Percentiles rank a stretch among this genome's conserved stretches.
phyloP scores from a whole-genome alignment of 2,888 invertebrate species.

The Drosophila mayaguana region DNA sequence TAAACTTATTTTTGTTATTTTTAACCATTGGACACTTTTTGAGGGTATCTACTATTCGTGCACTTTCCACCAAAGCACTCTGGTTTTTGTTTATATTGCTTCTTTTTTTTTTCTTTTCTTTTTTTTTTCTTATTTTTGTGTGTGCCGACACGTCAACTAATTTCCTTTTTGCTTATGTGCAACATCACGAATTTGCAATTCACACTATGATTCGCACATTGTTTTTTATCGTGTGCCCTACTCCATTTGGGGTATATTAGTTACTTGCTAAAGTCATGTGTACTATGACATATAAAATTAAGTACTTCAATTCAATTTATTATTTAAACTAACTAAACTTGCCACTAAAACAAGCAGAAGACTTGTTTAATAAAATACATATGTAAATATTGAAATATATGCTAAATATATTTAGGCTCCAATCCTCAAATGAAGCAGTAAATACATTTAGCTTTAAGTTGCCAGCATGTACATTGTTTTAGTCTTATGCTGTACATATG shows the following conservation, averaged over 20 bases:
- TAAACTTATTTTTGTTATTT: too few species aligned
- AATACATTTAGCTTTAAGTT: too few species aligned
- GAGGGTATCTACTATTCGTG: background rate
- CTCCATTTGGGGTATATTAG: background rate
- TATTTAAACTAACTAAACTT: too few species aligned
- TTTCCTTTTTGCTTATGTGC: conserved; percentile 25
- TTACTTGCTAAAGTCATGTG: background rate
- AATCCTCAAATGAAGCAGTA: too few species aligned
- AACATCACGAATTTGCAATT: conserved; percentile 62
- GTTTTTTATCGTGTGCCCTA: background rate
- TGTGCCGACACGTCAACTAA: conserved; percentile 16
- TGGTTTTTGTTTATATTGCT: background rate
- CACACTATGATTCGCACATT: conserved; percentile 41
- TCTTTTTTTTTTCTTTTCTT: conserved; percentile 30
- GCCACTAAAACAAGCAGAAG: too few species aligned
- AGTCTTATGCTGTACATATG: too few species aligned
- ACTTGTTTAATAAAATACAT: too few species aligned
- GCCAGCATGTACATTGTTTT: too few species aligned
- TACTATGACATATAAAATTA: too few species aligned
- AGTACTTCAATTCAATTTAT: too few species aligned
- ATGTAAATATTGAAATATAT: too few species aligned
- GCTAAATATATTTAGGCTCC: background rate
- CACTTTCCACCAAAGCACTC: background rate
- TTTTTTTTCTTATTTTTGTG: conserved; percentile 15
- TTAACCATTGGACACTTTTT: too few species aligned